Evolutionary conservation across 2,797 vertebrate species (phyloP).

Genomic region (Melanotaenia maccullochi): DNA sequence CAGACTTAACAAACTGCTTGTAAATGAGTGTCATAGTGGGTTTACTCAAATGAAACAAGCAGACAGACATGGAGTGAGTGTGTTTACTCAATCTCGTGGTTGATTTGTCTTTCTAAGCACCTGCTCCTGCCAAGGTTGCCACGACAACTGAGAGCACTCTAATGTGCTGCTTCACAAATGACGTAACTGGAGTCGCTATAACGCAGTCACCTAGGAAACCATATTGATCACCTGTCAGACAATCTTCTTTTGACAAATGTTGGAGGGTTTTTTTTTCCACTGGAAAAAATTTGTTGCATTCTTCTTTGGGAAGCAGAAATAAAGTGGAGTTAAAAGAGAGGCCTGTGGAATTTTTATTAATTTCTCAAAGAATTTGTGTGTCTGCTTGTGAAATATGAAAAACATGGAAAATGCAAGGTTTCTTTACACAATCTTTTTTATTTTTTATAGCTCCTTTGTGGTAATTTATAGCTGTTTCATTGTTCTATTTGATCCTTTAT

Average conservation of each 20-base stretch:
- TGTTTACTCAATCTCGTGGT: conserved; percentile 52
- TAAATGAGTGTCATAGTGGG: conserved; percentile 15
- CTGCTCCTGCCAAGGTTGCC: conserved; percentile 64
- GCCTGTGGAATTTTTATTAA: not conserved
- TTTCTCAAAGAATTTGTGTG: not conserved
- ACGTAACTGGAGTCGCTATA: conserved; percentile 41
- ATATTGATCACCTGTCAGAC: conserved; percentile 50
- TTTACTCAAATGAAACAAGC: not conserved
- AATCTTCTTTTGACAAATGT: conserved; percentile 26
- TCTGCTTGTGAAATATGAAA: not conserved
- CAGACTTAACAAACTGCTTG: conserved; percentile 14
- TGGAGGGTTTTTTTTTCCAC: not conserved
- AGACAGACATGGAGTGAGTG: conserved; percentile 18
- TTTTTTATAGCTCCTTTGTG: too few species aligned
- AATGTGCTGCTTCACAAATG: conserved; percentile 46
- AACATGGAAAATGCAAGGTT: not conserved
- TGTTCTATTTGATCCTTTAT: too few species aligned
- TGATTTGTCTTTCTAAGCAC: conserved; percentile 57
- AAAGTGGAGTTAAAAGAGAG: not conserved
- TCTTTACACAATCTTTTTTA: not conserved
- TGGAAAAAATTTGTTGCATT: not conserved
- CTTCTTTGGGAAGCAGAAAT: conserved; percentile 3
- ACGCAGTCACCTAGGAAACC: conserved; percentile 45
- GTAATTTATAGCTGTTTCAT: too few species aligned
- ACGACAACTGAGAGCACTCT: conserved; percentile 49